Base-by-base conservation (phyloP, 2,888 invertebrate species). In the Ennomos fuscantarius region DNA sequence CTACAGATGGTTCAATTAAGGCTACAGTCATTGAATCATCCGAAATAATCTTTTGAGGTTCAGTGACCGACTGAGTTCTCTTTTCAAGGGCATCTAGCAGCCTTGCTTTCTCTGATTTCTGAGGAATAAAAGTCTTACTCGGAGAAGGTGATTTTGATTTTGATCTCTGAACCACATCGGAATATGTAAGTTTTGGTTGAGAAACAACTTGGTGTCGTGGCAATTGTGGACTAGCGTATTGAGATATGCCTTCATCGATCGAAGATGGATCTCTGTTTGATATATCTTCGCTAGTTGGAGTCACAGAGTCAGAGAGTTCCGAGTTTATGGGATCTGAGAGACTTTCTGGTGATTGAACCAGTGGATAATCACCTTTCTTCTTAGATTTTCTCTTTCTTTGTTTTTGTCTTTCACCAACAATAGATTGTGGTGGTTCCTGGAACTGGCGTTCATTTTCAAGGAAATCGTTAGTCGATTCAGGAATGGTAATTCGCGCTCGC, bases 401-500 rank as follows among this genome's bases (percentile, higher is more conserved):
- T 66, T 87, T 92, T 13, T 83, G 79, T 63, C 83, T 88, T 15
- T 91, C 90, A 43, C 78, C 77, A 33, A 81, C 57, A 45, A 84
- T 74, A 35, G 82, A 78, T 55, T 84, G 81, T 9, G 86, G 74
- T 48, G 72, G 70, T 68, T 84, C 82, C 64, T 82, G 80, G 32
- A 70, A 66, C 56, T 82, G 79, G 8, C 88, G 81, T 78, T 91
- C 91, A 65, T 71, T 86, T n/a, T 87, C 81, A 40, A 92, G 74
- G 42, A 92, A 90, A 46, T 88, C 87, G 9, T 74, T 79, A 8
- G 78, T 88, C 46, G 77, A 75, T 76, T 88, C 84, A 39, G 93
- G 93, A 58, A 95, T 92, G 0, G 93, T 89, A 13, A 94, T 91
- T 59, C 93, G 91, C 37, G 94, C 93, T 69, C 93, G 83, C 32